A percentile compares a stretch with the other conserved stretches of the same genome.
These are phyloP conservation scores for Amphimallon solstitiale DNA, from an alignment of 2,888 invertebrate genomes.

Conservation along the genomic window DNA sequence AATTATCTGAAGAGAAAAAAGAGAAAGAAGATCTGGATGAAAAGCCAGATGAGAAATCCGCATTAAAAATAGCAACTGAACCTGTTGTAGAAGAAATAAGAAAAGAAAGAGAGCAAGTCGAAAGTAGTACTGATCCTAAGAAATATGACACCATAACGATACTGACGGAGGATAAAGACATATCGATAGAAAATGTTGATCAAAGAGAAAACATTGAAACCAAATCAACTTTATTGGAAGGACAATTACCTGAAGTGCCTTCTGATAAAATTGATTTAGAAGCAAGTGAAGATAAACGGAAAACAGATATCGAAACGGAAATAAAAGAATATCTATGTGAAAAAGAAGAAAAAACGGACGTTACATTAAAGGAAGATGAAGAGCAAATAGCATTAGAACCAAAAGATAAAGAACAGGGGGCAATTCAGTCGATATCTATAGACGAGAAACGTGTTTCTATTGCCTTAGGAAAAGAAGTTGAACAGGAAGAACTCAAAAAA, in stretches of 20 bases:
- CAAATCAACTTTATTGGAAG: not conserved
- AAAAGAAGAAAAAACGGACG: not conserved
- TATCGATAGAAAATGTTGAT: slow-evolving; percentile 57
- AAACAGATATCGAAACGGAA: slow-evolving; percentile 8
- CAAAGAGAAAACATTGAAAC: not conserved
- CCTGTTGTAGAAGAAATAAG: slow-evolving; percentile 56
- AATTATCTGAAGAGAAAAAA: slow-evolving; percentile 67
- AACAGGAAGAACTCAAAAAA: not conserved
- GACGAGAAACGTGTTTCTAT: not conserved
- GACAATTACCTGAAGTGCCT: not conserved
- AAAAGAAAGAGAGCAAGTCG: slow-evolving; percentile 22
- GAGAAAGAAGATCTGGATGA: slow-evolving; percentile 60
- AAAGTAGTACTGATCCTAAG: not conserved
- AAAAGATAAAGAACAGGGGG: not conserved
- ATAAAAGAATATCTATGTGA: not conserved
- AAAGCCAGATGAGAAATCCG: slow-evolving; percentile 44
- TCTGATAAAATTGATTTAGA: not conserved
- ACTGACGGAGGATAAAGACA: slow-evolving; percentile 45
- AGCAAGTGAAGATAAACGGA: slow-evolving; percentile 1
- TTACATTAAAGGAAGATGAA: slow-evolving; percentile 1
- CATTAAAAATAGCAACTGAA: slow-evolving; percentile 43
- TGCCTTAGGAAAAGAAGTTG: not conserved
- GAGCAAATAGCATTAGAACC: not conserved
- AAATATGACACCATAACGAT: not conserved
- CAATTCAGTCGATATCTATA: not conserved